Percentiles rank a stretch among this genome's conserved stretches.
These are phyloP conservation scores for Epirrhoe tristata DNA, from an alignment of 2,888 invertebrate species.

Conservation along the genomic window DNA sequence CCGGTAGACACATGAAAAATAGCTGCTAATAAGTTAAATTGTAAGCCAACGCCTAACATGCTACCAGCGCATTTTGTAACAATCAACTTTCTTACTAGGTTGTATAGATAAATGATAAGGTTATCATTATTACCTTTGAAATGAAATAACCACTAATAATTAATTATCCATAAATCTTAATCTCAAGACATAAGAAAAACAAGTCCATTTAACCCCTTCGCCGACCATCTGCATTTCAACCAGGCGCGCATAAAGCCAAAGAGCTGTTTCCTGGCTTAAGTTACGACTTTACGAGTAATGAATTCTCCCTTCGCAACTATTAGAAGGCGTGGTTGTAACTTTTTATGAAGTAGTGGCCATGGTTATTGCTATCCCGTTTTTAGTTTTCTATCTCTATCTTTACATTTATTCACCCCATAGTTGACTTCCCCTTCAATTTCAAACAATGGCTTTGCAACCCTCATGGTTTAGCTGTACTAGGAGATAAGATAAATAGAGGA, in stretches of 20 bases:
- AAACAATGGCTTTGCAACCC: slow-evolving; percentile 67
- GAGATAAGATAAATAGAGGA: slow-evolving; percentile 66
- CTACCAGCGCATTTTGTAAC: not conserved
- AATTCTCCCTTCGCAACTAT: slow-evolving; percentile 30
- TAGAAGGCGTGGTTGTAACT: slow-evolving; percentile 30
- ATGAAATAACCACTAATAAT: slow-evolving; percentile 15
- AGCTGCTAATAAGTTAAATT: slow-evolving; percentile 45
- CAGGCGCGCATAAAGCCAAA: slow-evolving; percentile 45
- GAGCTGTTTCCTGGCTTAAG: slow-evolving; percentile 25
- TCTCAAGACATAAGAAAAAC: slow-evolving; percentile 28
- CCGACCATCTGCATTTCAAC: slow-evolving; percentile 41
- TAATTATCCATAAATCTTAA: slow-evolving; percentile 8
- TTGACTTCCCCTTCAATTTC: slow-evolving; percentile 21
- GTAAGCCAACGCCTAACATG: slow-evolving; percentile 9
- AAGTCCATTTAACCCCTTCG: slow-evolving; percentile 39
- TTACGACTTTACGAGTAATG: not conserved
- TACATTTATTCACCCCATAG: slow-evolving; percentile 39
- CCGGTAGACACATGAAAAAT: slow-evolving; percentile 63
- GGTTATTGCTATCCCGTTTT: slow-evolving; percentile 40
- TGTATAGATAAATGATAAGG: not conserved
- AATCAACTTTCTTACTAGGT: not conserved
- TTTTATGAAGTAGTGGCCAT: slow-evolving; percentile 31
- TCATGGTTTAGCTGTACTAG: slow-evolving; percentile 70
- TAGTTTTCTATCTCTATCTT: slow-evolving; percentile 38
- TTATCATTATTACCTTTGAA: not conserved